Evolutionary conservation across 2,113 vertebrate genomes (phyloP).

Genomic region (Agelaius tricolor): DNA sequence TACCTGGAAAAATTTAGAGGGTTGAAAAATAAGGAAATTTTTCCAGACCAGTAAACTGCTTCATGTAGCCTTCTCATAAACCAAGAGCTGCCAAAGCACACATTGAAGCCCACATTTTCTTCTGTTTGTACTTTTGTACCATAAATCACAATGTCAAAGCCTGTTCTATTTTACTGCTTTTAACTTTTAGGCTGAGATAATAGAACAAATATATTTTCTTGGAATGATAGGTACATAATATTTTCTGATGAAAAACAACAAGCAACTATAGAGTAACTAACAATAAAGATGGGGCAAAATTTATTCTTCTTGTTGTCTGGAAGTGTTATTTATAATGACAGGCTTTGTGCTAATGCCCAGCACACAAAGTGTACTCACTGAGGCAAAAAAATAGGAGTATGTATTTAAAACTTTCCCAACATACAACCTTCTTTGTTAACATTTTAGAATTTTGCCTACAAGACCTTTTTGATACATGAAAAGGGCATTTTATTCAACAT

Average conservation of each 20-base stretch:
- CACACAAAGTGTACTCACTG: neutral
- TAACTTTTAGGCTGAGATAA: slow-evolving; percentile 28
- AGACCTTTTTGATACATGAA: neutral
- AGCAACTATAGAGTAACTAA: neutral
- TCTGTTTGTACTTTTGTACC: neutral
- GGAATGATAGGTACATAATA: neutral
- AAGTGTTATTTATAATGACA: slow-evolving; percentile 15
- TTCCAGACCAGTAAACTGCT: neutral
- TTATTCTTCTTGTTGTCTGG: neutral
- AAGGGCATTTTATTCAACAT: neutral
- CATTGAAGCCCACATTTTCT: neutral
- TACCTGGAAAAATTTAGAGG: neutral
- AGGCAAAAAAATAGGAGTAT: neutral
- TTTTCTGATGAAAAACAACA: slow-evolving; percentile 25
- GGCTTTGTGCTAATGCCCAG: neutral
- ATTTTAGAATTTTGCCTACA: neutral
- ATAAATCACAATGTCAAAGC: slow-evolving; percentile 21
- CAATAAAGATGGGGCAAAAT: neutral
- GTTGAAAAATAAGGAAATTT: neutral
- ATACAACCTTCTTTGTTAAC: neutral
- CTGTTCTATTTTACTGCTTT: slow-evolving; percentile 18
- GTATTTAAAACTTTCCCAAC: neutral
- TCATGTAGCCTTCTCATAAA: neutral
- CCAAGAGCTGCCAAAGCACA: neutral
- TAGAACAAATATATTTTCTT: slow-evolving; percentile 6